phyloP scores from a whole-genome alignment of 2,888 invertebrate genomes.

The Sussaba pulchella region DNA sequence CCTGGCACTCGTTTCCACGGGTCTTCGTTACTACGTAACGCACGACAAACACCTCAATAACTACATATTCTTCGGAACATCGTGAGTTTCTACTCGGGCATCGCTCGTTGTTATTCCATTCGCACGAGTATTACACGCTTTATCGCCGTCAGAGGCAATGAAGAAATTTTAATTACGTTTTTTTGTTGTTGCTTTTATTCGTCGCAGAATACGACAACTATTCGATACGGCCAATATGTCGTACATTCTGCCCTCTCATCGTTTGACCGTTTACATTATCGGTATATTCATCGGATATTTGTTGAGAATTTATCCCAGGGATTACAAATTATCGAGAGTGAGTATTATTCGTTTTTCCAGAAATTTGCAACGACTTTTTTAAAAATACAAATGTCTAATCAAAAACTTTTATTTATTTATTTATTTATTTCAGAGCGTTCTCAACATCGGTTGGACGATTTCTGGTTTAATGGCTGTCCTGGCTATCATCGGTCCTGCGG shows the following conservation, averaged over 20 bases:
- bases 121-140: constrained; percentile 10
- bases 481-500: constrained; percentile 87
- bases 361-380: too few species aligned
- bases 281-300: constrained; percentile 88
- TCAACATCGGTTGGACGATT: constrained; percentile 86
- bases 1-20: constrained; percentile 86
- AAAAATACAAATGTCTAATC: too few species aligned
- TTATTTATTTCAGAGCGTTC: constrained; percentile 77
- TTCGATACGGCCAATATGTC: constrained; percentile 89
- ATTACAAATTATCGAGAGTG: constrained; percentile 85
- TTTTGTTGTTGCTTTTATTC: not conserved
- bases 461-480: constrained; percentile 85
- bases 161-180: too few species aligned
- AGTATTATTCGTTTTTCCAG: too few species aligned
- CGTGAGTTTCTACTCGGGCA: constrained; percentile 85
- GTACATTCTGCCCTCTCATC: constrained; percentile 88
- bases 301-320: constrained; percentile 84
- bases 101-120: constrained; percentile 14
- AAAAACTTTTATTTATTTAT: not conserved
- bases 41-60: constrained; percentile 87
- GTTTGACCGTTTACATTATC: constrained; percentile 89
- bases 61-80: constrained; percentile 89
- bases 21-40: constrained; percentile 87
- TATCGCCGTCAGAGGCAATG: not conserved
- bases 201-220: constrained; percentile 87